Base-by-base conservation (phyloP, 2,888 invertebrate genomes). In the Pteria penguin region DNA sequence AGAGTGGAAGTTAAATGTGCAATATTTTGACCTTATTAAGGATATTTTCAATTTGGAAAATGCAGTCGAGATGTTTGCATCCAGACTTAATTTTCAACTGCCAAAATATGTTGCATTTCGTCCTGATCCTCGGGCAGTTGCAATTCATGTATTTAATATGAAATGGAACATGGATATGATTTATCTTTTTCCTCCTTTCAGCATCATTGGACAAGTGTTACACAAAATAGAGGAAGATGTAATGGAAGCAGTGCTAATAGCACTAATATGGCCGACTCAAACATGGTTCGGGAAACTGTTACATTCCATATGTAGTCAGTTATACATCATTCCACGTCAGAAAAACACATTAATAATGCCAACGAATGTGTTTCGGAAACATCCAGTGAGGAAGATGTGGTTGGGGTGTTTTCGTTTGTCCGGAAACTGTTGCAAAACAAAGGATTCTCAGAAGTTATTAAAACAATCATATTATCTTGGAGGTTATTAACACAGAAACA, bases 131-230 rank as follows among this genome's bases (percentile, higher is more conserved):
- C 18, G 32, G 3, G 80, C 80, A 14, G 54, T 66, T n/a, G 70
- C 63, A 29, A 55, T 78, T 4, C 74, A 83, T 74, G 78, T 79
- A 1, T 82, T 81, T 69, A 58, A 75, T 27, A 26, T 77, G 29
- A n/a, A 1, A 4, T 70, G 73, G 71, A 74, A 18, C 31, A 24
- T 61, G 2, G 5, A 36, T 31, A 8, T 31, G 33, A 29, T 8
- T 31, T 45, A 60, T 32, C 52, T 52, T 22, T 83, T 83, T 63
- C 78, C 73, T 63, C 81, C 81, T 71, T 83, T 80, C 60, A 77
- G 80, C 55, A 29, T 82, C 1, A 29, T 82, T 1, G 60, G 54
- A 22, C 55, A 65, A 67, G 57, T 72, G 1, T 22, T 83, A 4
- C 69, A 72, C 60, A 79, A 83, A 61, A 11, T 83, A 2, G 14